Conservation (phyloP, 2,113 vertebrate species). For the Rhinopomastus cyanomelas region DNA sequence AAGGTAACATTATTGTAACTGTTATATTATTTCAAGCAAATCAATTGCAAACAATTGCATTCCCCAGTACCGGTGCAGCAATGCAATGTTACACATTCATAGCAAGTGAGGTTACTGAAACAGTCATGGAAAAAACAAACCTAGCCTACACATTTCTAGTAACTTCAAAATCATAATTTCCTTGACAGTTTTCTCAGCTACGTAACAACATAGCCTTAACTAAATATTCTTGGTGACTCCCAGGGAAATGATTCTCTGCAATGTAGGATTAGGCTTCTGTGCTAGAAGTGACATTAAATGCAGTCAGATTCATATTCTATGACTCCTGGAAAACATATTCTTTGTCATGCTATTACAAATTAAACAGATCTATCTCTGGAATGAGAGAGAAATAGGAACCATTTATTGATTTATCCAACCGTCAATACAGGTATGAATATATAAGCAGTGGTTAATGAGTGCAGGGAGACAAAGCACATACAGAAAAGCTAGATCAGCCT, state of each 20-base stretch:
- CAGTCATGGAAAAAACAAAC: neutral
- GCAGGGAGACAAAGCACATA: neutral
- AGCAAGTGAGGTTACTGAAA: conserved; percentile 46
- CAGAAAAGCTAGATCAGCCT: neutral
- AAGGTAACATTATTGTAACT: too few species aligned
- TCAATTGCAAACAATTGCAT: conserved; percentile 34
- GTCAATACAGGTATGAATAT: neutral
- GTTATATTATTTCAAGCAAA: conserved; percentile 35
- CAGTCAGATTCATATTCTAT: neutral
- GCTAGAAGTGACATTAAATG: neutral
- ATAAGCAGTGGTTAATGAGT: neutral
- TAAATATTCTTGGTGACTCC: neutral
- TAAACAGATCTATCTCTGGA: neutral
- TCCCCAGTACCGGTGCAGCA: neutral
- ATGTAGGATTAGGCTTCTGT: neutral
- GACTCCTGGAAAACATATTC: neutral
- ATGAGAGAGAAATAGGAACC: neutral
- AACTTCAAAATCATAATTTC: conserved; percentile 48
- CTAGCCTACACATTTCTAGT: conserved; percentile 27
- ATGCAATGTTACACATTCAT: neutral
- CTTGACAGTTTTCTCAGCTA: neutral
- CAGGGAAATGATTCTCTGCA: neutral
- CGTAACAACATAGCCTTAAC: neutral
- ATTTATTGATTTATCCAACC: neutral
- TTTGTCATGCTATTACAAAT: neutral